These are phyloP conservation scores for Aldabrachelys gigantea DNA, from an alignment of 2,113 vertebrate genomes.

Conservation along the genomic window DNA sequence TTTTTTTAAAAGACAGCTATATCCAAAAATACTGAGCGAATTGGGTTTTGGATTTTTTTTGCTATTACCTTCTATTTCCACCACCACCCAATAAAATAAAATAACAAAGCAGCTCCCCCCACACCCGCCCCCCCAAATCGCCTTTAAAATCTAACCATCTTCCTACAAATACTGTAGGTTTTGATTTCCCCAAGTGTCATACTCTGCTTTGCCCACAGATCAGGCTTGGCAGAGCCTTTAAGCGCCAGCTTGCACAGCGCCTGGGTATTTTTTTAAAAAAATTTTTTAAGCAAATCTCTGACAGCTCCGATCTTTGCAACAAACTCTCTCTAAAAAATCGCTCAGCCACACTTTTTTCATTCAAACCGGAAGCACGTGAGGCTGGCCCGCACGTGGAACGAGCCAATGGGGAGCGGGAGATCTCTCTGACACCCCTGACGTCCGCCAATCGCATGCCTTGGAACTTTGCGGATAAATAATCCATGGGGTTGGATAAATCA, in stretches of 20 bases:
- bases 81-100: neutral
- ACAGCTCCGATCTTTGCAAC: conserved; percentile 84
- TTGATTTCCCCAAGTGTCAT: conserved; percentile 77
- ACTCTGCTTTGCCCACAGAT: conserved; percentile 74
- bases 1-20: neutral
- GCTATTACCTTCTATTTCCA: conserved; percentile 23
- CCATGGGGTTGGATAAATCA: conserved; percentile 57
- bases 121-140: neutral
- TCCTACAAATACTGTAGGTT: conserved; percentile 49
- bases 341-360: conserved; percentile 83
- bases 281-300: conserved; percentile 80
- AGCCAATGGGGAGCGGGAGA: conserved; percentile 80
- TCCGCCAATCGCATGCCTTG: conserved; percentile 81
- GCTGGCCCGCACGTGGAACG: conserved; percentile 82
- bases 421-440: conserved; percentile 77
- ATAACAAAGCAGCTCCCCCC: neutral
- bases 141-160: conserved; percentile 75
- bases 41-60: neutral
- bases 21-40: conserved; percentile 2
- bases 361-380: conserved; percentile 92
- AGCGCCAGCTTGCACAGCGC: conserved; percentile 68
- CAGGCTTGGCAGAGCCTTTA: conserved; percentile 79
- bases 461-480: conserved; percentile 77
- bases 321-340: conserved; percentile 89
- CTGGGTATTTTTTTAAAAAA: conserved; percentile 36